Evolutionary conservation across 2,888 invertebrate genomes (phyloP), one percentile per base, ranked within the genome.

Genomic region (Portevinia maculata): DNA sequence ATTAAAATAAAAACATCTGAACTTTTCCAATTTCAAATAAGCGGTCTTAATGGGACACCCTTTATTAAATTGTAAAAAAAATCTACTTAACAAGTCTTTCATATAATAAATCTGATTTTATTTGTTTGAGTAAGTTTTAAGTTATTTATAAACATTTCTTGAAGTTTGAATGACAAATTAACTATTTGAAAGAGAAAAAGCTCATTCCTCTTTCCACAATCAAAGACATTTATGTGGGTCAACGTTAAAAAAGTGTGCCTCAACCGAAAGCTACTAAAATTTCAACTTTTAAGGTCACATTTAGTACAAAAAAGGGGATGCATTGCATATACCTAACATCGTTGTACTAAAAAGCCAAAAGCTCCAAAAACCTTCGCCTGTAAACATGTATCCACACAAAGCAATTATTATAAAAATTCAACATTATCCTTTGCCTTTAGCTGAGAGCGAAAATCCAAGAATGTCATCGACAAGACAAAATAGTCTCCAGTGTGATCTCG

Each of bases 401-500:
- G 17, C n/a, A 19, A 44, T 11, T 13, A 13, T 13, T 13, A 39
- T 6, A 13, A 13, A 13, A 9, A 59, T 21, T 57, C 57, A 79
- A 64, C 34, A 57, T 32, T 24, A 55, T 55, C 57, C 67, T n/a
- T n/a, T 55, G 7, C 24, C n/a, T n/a, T n/a, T n/a, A 17, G 8
- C 41, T 15, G 8, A 52, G 41, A 60, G 55, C 65, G 60, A 17
- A 13, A 57, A 55, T 60, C 59, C 28, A 67, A 21, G 21, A 59
- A 62, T 57, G 57, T 62, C 71, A 67, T 60, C 55, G 67, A 34
- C 52, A 50, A n/a, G 17, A 37, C 53, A 69, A 64, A 60, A n/a
- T 21, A 83, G 83, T 83, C 70, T 78, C 32, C 71, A 44, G 60
- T 71, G 70, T 55, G 83, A 83, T 83, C 83, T 83, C 78, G 62